phyloP scores from a whole-genome alignment of 2,797 vertebrate genomes.

The Typhlichthys eigenmanni region DNA sequence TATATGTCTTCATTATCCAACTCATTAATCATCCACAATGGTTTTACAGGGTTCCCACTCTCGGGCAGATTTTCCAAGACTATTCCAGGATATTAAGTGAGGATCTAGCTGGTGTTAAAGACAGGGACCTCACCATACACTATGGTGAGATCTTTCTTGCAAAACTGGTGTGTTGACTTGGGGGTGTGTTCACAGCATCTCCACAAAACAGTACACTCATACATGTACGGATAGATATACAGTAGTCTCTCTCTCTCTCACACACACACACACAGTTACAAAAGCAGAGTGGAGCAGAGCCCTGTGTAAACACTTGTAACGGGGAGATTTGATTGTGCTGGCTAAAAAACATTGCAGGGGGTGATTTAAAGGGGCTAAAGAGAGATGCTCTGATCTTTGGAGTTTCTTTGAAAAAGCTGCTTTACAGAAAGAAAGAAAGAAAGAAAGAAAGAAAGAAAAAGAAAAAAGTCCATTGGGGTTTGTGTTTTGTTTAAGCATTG shows the following conservation, averaged over 20 bases:
- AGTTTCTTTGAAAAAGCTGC: conserved; percentile 48
- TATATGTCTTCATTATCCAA: conserved; percentile 15
- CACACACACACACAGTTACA: conserved; percentile 1
- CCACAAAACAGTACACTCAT: too few relatives aligned
- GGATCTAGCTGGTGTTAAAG: too few relatives aligned
- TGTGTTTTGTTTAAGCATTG: conserved; percentile 51
- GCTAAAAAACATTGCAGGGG: conserved; percentile 39
- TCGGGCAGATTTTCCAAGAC: too few relatives aligned
- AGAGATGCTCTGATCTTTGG: conserved; percentile 57
- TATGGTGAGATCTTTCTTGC: too few relatives aligned
- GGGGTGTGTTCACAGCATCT: too few relatives aligned
- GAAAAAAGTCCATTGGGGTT: conserved; percentile 31
- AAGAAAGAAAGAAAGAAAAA: conserved; percentile 14
- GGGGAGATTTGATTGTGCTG: conserved; percentile 39
- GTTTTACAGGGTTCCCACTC: not conserved
- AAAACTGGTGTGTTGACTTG: too few relatives aligned
- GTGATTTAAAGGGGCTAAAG: conserved; percentile 49
- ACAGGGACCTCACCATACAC: too few relatives aligned
- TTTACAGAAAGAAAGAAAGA: conserved; percentile 42
- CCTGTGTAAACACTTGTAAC: conserved; percentile 21
- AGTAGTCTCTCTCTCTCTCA: too few relatives aligned
- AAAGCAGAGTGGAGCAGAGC: not conserved
- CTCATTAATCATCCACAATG: conserved; percentile 12
- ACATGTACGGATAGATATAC: too few relatives aligned
- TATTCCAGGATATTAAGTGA: not conserved